Evolutionary conservation across 2,797 vertebrate species (phyloP).

Genomic region (Gymnodraco acuticeps): DNA sequence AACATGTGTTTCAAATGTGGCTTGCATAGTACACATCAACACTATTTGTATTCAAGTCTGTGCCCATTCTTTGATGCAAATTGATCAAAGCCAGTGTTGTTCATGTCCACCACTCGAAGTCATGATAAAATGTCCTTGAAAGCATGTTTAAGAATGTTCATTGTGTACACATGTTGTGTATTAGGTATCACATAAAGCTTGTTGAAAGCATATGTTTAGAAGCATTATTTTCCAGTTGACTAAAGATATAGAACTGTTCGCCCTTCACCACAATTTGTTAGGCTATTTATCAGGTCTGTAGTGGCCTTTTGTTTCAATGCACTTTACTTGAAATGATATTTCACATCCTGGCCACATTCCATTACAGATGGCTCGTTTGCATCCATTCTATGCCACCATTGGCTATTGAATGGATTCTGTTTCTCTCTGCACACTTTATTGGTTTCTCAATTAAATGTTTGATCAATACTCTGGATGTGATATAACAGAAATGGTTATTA

Average conservation of each 20-base stretch:
- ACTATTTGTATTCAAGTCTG: neutral
- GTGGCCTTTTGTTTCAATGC: neutral
- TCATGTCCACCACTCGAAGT: neutral
- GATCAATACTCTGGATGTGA: neutral
- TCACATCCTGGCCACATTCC: conserved; percentile 4
- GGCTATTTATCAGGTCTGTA: conserved; percentile 18
- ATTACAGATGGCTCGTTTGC: conserved; percentile 22
- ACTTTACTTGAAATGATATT: conserved; percentile 17
- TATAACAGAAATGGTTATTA: neutral
- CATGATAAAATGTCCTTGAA: neutral
- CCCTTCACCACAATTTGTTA: neutral
- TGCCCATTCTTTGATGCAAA: neutral
- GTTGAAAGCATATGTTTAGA: neutral
- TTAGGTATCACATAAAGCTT: neutral
- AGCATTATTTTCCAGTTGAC: conserved; percentile 3
- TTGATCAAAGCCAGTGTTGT: neutral
- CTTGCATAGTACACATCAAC: neutral
- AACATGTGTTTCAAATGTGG: neutral
- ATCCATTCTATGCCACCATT: neutral
- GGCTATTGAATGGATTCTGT: neutral
- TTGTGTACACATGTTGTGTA: neutral
- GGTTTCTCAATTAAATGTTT: neutral
- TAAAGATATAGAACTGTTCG: neutral
- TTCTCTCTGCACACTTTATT: conserved; percentile 11
- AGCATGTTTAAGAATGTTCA: neutral